Evolutionary conservation across 2,797 vertebrate species (phyloP).

Genomic region (Clarias laeviceps): DNA sequence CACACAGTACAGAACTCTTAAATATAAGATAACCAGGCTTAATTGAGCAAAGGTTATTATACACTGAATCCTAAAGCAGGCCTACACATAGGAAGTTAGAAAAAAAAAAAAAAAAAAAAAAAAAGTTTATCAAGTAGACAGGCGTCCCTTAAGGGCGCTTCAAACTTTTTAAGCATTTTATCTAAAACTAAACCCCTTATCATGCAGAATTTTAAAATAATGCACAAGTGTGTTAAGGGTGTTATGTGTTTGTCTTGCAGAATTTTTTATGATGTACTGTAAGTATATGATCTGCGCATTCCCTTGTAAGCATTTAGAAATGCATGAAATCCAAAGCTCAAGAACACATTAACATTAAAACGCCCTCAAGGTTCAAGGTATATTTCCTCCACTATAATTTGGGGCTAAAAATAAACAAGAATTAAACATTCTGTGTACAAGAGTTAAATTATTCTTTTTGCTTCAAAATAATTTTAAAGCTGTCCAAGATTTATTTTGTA

Average conservation of each 20-base stretch:
- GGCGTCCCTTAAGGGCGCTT: constrained; percentile 4
- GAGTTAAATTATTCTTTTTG: background rate
- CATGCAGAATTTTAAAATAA: constrained; percentile 30
- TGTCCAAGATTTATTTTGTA: background rate
- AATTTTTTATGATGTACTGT: background rate
- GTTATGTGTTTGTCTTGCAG: background rate
- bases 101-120: constrained; percentile 1
- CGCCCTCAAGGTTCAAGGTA: background rate
- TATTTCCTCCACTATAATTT: background rate
- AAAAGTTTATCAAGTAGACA: constrained; percentile 7
- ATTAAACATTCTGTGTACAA: background rate
- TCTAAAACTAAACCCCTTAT: constrained; percentile 47
- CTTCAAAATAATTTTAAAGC: too few species aligned
- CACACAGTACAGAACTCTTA: background rate
- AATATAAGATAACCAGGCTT: background rate
- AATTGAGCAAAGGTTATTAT: background rate
- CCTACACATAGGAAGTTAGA: constrained; percentile 2
- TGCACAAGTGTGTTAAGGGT: background rate
- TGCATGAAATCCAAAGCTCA: background rate
- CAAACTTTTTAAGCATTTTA: constrained; percentile 24
- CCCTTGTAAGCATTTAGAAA: background rate
- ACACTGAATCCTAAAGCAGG: background rate
- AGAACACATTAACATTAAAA: background rate
- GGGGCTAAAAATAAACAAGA: background rate
- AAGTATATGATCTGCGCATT: background rate